Evolutionary conservation across 2,113 vertebrate genomes (phyloP).

Genomic region (Rhinopomastus cyanomelas): DNA sequence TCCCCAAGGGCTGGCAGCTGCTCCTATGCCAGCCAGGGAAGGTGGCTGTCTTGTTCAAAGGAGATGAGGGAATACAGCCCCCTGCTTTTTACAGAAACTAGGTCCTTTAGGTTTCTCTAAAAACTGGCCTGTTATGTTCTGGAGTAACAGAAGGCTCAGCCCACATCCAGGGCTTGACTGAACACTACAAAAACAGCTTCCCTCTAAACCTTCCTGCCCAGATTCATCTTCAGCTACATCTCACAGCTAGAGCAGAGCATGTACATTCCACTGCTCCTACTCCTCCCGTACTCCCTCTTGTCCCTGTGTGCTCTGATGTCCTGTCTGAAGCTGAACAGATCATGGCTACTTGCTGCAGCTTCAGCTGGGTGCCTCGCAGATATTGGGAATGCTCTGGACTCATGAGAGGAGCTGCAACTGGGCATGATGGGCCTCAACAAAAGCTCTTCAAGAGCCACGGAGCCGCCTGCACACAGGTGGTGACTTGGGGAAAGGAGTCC

Average conservation of each 20-base stretch:
- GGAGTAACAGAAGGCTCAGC: background rate
- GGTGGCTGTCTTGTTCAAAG: background rate
- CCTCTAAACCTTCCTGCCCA: background rate
- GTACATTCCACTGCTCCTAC: background rate
- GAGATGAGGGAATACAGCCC: background rate
- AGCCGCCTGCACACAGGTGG: background rate
- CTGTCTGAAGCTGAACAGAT: background rate
- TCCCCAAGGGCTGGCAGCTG: background rate
- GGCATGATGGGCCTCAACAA: background rate
- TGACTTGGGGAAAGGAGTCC: background rate
- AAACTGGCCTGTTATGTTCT: background rate
- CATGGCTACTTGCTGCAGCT: background rate
- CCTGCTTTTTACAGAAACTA: background rate
- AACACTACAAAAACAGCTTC: background rate
- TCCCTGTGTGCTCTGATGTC: background rate
- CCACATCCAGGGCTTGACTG: background rate
- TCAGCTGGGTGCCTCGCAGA: background rate
- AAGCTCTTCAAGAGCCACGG: background rate
- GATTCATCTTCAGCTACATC: background rate
- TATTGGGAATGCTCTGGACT: rapidly evolving
- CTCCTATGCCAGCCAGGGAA: background rate
- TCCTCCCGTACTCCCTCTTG: background rate
- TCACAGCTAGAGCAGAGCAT: background rate
- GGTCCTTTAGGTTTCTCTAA: background rate
- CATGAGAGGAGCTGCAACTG: background rate